phyloP scores from a whole-genome alignment of 2,113 vertebrate genomes.

The Embiotoca jacksoni region DNA sequence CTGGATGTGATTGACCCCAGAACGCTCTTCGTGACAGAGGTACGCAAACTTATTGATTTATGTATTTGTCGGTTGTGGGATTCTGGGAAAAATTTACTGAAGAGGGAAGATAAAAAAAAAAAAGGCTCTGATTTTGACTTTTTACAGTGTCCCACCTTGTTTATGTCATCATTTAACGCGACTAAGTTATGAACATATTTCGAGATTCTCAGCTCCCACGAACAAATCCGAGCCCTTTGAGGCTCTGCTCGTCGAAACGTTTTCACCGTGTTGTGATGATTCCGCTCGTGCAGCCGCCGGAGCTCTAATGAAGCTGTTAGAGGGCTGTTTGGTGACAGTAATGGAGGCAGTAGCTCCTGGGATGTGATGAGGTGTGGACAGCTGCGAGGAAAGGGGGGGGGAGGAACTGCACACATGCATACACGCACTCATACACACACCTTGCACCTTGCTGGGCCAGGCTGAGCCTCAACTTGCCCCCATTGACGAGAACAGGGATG shows the following conservation, averaged over 20 bases:
- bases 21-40: slow-evolving; percentile 93
- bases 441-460: slow-evolving; percentile 66
- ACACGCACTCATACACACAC: slow-evolving; percentile 23
- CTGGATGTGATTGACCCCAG: slow-evolving; percentile 95
- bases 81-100: too few relatives aligned
- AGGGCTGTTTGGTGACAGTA: slow-evolving; percentile 73
- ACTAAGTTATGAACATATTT: not conserved
- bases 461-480: slow-evolving; percentile 74
- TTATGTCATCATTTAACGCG: not conserved
- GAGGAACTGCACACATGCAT: slow-evolving; percentile 17
- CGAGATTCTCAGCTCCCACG: not conserved
- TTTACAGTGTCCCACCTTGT: not conserved
- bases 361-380: slow-evolving; percentile 73
- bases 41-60: slow-evolving; percentile 60
- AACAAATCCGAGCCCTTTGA: not conserved
- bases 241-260: not conserved
- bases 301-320: slow-evolving; percentile 76
- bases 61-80: not conserved
- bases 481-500: slow-evolving; percentile 57
- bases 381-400: slow-evolving; percentile 39
- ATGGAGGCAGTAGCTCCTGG: slow-evolving; percentile 65
- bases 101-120: not conserved
- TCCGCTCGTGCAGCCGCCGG: slow-evolving; percentile 47
- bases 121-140: not conserved
- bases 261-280: slow-evolving; percentile 51